Percentiles rank a stretch among this genome's conserved stretches.
Conservation (phyloP, 2,888 invertebrate species). For the Nymphalis polychloros region DNA sequence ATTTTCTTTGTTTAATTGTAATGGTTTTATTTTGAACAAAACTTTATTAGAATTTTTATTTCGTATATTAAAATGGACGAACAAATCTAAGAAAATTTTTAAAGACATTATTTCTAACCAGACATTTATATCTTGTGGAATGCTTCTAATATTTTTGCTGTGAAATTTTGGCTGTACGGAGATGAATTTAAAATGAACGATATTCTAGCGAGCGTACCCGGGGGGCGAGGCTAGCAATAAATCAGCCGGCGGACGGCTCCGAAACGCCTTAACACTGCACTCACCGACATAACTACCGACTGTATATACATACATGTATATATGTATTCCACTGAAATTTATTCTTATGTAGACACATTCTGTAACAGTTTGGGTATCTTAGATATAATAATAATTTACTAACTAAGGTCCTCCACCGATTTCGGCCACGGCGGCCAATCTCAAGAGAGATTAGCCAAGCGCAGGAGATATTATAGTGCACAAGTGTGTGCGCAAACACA, state of each 20-base stretch:
- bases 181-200: constrained; percentile 43
- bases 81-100: background rate
- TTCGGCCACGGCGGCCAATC: no score
- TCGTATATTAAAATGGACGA: no score
- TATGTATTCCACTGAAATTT: constrained; percentile 11
- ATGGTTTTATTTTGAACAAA: no score
- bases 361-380: background rate
- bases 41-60: no score
- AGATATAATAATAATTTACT: no score
- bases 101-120: constrained; percentile 8
- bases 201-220: constrained; percentile 39
- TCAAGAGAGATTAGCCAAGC: no score
- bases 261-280: constrained; percentile 45
- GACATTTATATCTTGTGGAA: background rate
- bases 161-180: constrained; percentile 34
- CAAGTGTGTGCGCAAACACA: no score
- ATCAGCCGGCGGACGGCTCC: constrained; percentile 43
- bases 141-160: constrained; percentile 20
- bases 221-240: constrained; percentile 44
- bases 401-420: no score
- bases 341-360: constrained; percentile 4
- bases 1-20: no score
- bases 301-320: constrained; percentile 27
- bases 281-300: constrained; percentile 40
- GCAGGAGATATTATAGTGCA: no score